Percentiles rank a stretch among this genome's conserved stretches.
phyloP scores from a whole-genome alignment of 1,140 invertebrate species.

The Calycopis cecrops region DNA sequence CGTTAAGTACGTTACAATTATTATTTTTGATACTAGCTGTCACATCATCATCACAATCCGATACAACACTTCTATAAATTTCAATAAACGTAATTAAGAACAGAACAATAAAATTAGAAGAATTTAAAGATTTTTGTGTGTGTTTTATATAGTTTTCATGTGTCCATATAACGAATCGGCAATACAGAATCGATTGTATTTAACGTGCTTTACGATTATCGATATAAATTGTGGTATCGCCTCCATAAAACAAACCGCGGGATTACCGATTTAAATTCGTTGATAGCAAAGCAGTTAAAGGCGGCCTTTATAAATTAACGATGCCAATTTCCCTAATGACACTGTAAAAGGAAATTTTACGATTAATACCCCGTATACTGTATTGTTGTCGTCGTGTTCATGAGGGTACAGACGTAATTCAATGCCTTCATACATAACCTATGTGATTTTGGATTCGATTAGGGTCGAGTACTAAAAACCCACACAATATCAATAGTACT shows the following conservation, averaged over 20 bases:
- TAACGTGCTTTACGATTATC: constrained; percentile 51
- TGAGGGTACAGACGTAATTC: constrained; percentile 7
- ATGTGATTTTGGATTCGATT: not conserved
- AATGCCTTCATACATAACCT: not conserved
- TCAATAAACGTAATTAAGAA: no score
- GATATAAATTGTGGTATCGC: constrained; percentile 61
- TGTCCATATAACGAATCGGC: constrained; percentile 24
- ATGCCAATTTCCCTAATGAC: constrained; percentile 71
- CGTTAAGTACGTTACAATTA: no score
- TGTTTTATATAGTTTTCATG: no score
- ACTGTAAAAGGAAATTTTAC: constrained; percentile 71
- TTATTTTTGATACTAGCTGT: no score
- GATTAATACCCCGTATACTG: constrained; percentile 47
- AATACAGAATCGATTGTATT: constrained; percentile 39
- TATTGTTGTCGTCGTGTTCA: constrained; percentile 26
- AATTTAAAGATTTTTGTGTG: no score
- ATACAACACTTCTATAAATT: no score
- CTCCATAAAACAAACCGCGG: constrained; percentile 66
- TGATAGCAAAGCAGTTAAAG: constrained; percentile 64
- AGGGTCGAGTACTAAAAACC: not conserved
- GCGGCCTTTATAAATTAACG: constrained; percentile 67
- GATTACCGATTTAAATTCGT: constrained; percentile 68
- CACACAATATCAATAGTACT: no score
- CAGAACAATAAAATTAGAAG: no score
- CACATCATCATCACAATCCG: no score